phyloP scores from a whole-genome alignment of 2,797 vertebrate genomes.

The Percopsis omiscomaycus region DNA sequence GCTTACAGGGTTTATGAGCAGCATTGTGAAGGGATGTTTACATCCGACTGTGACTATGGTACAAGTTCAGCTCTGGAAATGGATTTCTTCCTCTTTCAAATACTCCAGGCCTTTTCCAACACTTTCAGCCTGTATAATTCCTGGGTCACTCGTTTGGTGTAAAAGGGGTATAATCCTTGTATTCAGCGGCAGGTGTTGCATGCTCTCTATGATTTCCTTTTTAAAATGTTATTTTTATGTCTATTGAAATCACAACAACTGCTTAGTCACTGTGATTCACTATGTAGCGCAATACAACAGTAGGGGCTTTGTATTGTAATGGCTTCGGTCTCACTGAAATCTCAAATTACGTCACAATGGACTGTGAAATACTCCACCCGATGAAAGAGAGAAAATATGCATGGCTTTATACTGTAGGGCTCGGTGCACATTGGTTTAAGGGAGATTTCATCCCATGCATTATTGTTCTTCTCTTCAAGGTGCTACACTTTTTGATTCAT shows the following conservation, averaged over 20 bases:
- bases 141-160: slow-evolving; percentile 1
- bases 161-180: slow-evolving; percentile 3
- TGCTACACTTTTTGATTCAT: too few relatives aligned
- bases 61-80: slow-evolving; percentile 45
- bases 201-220: slow-evolving; percentile 32
- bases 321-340: slow-evolving; percentile 31
- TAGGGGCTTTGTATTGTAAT: slow-evolving; percentile 14
- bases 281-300: background rate
- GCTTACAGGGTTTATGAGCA: background rate
- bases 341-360: slow-evolving; percentile 27
- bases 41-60: slow-evolving; percentile 40
- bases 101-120: background rate
- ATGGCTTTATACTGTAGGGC: slow-evolving; percentile 24
- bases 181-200: background rate
- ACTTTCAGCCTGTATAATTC: background rate
- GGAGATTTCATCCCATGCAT: background rate
- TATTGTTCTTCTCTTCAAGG: background rate
- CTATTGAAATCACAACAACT: slow-evolving; percentile 31
- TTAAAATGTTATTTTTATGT: slow-evolving; percentile 25
- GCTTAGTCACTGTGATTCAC: slow-evolving; percentile 20
- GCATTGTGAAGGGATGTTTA: slow-evolving; percentile 40
- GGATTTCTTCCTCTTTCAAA: slow-evolving; percentile 31
- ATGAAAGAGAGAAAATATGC: slow-evolving; percentile 25
- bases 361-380: slow-evolving; percentile 28
- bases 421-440: slow-evolving; percentile 41